Percentiles rank a stretch among this genome's conserved stretches.
Conservation (phyloP, 2,888 invertebrate genomes). For the Melinaea menophilus region DNA sequence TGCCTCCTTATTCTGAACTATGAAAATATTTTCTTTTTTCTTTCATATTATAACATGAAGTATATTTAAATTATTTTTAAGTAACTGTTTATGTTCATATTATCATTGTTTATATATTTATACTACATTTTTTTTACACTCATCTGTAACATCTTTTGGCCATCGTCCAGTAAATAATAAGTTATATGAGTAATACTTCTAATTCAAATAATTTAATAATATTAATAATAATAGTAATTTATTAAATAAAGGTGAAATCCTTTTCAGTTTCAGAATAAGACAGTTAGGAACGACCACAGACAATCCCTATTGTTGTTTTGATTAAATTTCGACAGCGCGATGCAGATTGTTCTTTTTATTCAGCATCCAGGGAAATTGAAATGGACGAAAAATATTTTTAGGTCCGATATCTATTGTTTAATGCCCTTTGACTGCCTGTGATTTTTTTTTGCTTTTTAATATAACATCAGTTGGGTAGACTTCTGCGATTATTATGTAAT, state of each 20-base stretch:
- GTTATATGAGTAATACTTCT: too few species aligned
- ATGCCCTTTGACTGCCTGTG: slow-evolving; percentile 18
- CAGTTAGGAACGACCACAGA: slow-evolving; percentile 39
- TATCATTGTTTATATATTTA: too few species aligned
- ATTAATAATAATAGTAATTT: neutral
- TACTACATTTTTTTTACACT: too few species aligned
- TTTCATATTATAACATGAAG: neutral
- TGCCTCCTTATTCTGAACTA: slow-evolving; percentile 33
- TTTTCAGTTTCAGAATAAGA: slow-evolving; percentile 44
- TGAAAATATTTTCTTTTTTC: slow-evolving; percentile 1
- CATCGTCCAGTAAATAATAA: too few species aligned
- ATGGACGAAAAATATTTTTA: slow-evolving; percentile 46
- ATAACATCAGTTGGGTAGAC: neutral
- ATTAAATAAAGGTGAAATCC: slow-evolving; percentile 6
- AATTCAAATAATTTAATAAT: neutral
- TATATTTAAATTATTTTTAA: too few species aligned
- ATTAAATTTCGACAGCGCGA: slow-evolving; percentile 68
- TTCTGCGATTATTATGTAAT: too few species aligned
- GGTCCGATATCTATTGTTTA: slow-evolving; percentile 26
- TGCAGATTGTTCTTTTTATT: slow-evolving; percentile 63
- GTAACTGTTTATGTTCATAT: too few species aligned
- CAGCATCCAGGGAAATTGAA: slow-evolving; percentile 44
- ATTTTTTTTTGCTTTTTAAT: slow-evolving; percentile 13
- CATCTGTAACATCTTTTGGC: too few species aligned
- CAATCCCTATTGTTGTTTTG: slow-evolving; percentile 69